Base-by-base conservation (phyloP, 92 coral and sea anemone genomes). In the Phenganax subtilis region DNA sequence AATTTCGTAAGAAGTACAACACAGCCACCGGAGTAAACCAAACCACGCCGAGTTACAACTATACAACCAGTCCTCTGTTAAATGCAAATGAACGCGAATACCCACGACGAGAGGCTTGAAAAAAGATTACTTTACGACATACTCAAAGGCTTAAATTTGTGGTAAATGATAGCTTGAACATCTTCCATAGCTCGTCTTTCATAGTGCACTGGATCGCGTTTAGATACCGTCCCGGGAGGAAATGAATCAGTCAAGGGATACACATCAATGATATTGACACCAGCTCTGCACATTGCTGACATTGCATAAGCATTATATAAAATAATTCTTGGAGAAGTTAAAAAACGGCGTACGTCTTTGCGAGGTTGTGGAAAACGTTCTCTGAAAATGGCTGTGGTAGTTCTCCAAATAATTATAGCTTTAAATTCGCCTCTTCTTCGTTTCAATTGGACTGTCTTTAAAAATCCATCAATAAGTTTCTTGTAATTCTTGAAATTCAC, bases 331-430 rank as follows among this genome's bases (percentile, higher is more conserved):
- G 96, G 90, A 84, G 79, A 89, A 67, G 97, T 93, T 54, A 93
- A 53, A 85, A 93, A 93, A n/a, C 97, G 89, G 4, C 96, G 87
- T 6, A 91, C 96, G 83, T 93, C 96, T 85, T 89, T 91, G 71
- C 91, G 97, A n/a, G 97, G 97, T 57, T 91, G 72, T 6, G 96
- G 93, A 60, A 84, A 93, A 81, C 97, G 84, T 27, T 93, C 91
- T 75, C 97, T 82, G 85, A 87, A 88, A 16, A 93, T 55, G 0
- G 97, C 97, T 56, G 97, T 89, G 6, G 97, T 89, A 55, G 97
- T 87, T 71, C 90, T 93, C 97, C 97, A 93, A 52, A 93, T 87
- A 20, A 93, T 85, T 57, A 81, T 82, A 1, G 93, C 96, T 71
- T 89, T 88, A 70, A 91, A 91, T 12, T 12, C 7, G 16, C 71